A percentile compares a stretch with the other conserved stretches of the same genome.
These are phyloP conservation scores for Hedychridium roseum DNA, from an alignment of 2,888 invertebrate species.

Conservation along the genomic window DNA sequence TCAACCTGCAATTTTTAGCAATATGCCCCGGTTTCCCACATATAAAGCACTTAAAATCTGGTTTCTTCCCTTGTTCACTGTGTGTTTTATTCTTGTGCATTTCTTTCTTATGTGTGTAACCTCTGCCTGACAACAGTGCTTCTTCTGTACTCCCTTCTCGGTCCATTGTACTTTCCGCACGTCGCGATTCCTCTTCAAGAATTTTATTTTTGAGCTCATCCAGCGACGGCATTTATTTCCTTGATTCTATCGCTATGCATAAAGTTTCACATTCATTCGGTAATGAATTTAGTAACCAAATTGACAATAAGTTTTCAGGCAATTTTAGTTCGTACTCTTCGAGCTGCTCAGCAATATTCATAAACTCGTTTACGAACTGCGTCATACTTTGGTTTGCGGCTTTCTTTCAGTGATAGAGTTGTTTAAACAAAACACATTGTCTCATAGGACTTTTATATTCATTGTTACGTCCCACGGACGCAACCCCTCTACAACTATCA, in stretches of 20 bases:
- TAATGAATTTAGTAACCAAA: conserved; percentile 30
- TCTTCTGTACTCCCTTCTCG: not conserved
- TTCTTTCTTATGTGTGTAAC: not conserved
- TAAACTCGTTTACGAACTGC: conserved; percentile 25
- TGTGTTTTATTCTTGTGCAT: not conserved
- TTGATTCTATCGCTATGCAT: conserved; percentile 8
- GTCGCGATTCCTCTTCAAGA: conserved; percentile 4
- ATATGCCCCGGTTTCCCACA: conserved; percentile 20
- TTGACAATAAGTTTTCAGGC: conserved; percentile 26
- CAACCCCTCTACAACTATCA: not conserved
- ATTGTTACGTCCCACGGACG: too few relatives aligned
- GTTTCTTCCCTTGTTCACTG: not conserved
- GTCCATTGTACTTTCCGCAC: not conserved
- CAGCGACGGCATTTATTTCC: not conserved
- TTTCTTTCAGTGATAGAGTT: not conserved
- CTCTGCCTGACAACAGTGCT: not conserved
- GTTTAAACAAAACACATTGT: not conserved
- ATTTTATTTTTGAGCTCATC: conserved; percentile 7
- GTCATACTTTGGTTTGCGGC: conserved; percentile 12
- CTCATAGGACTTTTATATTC: not conserved
- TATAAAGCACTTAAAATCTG: conserved; percentile 6
- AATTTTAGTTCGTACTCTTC: conserved; percentile 28
- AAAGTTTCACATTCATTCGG: conserved; percentile 29
- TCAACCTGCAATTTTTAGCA: conserved; percentile 5
- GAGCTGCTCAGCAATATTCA: conserved; percentile 23